phyloP scores from a whole-genome alignment of 2,888 invertebrate genomes.

The Stenotaenia linearis region DNA sequence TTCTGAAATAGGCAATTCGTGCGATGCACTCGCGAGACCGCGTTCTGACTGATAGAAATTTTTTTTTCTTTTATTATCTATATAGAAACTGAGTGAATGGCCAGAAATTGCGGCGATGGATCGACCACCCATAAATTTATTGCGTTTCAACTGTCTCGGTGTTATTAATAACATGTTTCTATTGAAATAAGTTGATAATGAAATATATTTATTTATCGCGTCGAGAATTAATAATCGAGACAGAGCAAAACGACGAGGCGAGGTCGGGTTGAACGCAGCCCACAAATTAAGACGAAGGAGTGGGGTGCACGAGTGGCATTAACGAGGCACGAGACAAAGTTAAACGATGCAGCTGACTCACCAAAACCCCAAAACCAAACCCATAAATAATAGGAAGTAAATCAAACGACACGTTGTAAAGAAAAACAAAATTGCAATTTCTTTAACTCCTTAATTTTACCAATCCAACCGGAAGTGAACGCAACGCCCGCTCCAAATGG shows the following conservation, averaged over 20 bases:
- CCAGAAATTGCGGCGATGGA: constrained; percentile 1
- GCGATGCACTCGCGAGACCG: constrained; percentile 24
- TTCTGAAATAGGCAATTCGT: constrained; percentile 32
- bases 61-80: not conserved
- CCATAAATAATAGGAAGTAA: constrained; percentile 6
- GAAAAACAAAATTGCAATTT: not conserved
- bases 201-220: not conserved
- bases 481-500: too few relatives aligned
- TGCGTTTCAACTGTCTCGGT: not conserved
- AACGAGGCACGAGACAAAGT: constrained; percentile 17
- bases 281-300: constrained; percentile 1
- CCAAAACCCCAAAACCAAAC: constrained; percentile 26
- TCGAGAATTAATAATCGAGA: not conserved
- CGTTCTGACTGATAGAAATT: constrained; percentile 17
- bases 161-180: not conserved
- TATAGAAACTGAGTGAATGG: constrained; percentile 1
- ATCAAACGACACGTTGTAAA: not conserved
- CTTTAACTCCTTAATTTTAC: too few relatives aligned
- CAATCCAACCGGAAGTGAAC: too few relatives aligned
- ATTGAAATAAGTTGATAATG: not conserved
- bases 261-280: constrained; percentile 17
- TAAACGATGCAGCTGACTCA: constrained; percentile 13
- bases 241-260: not conserved
- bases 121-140: not conserved
- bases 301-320: constrained; percentile 11